phyloP scores from a whole-genome alignment of 2,113 vertebrate species.

The Vidua macroura region DNA sequence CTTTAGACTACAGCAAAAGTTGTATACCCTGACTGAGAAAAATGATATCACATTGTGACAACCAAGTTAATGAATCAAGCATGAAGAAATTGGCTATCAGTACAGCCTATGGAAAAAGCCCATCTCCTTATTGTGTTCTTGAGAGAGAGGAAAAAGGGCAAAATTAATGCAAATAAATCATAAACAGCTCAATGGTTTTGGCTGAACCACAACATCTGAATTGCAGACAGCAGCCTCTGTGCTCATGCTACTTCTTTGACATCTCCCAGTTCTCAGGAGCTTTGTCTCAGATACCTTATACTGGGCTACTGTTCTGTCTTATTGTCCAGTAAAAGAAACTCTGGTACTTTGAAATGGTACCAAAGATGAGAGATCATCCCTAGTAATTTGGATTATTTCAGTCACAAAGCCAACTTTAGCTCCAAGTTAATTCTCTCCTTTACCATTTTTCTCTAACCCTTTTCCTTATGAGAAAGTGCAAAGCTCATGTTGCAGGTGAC shows the following conservation, averaged over 20 bases:
- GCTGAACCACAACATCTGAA: background rate
- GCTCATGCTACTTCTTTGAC: background rate
- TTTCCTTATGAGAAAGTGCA: background rate
- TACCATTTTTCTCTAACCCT: background rate
- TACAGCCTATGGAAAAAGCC: background rate
- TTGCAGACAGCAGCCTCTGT: background rate
- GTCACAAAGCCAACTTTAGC: background rate
- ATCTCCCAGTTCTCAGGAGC: background rate
- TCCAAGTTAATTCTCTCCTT: conserved; percentile 13
- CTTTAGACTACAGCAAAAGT: background rate
- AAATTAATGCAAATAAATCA: background rate
- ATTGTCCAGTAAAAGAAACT: background rate
- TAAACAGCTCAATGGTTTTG: background rate
- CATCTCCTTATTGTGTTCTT: background rate
- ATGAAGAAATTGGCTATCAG: background rate
- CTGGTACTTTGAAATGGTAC: background rate
- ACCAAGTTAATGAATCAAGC: background rate
- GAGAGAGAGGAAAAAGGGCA: background rate
- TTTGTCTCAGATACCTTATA: background rate
- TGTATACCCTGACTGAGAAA: background rate
- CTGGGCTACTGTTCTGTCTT: background rate
- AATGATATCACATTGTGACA: background rate
- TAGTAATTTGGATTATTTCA: background rate
- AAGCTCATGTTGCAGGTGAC: background rate
- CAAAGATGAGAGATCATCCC: background rate